phyloP scores from a whole-genome alignment of 2,797 vertebrate genomes.

The Chelon auratus region DNA sequence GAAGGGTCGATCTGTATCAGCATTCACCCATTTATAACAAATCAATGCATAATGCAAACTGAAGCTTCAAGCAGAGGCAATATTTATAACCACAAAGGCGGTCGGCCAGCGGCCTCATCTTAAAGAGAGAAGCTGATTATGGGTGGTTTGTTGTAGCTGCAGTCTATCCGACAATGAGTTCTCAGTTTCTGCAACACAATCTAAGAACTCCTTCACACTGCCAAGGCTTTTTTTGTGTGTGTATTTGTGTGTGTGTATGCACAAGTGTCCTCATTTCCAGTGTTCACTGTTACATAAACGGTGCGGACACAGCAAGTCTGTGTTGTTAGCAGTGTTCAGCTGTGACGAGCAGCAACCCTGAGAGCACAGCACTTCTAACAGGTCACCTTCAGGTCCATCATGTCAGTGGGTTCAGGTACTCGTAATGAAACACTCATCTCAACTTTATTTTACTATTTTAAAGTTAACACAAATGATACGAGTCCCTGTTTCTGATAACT shows the following conservation, averaged over 20 bases:
- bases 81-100: slow-evolving; percentile 22
- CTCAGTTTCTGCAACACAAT: slow-evolving; percentile 22
- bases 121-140: neutral
- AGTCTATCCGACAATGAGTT: neutral
- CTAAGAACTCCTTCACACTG: slow-evolving; percentile 33
- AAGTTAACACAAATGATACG: neutral
- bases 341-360: slow-evolving; percentile 14
- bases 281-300: slow-evolving; percentile 47
- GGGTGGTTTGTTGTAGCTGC: neutral
- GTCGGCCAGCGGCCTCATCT: neutral
- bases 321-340: neutral
- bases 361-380: neutral
- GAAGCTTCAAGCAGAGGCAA: slow-evolving; percentile 16
- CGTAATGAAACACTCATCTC: too few relatives aligned
- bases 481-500: neutral
- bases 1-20: slow-evolving; percentile 14
- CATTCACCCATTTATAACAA: slow-evolving; percentile 21
- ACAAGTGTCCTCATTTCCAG: neutral
- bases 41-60: slow-evolving; percentile 46
- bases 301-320: slow-evolving; percentile 17
- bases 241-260: slow-evolving; percentile 22
- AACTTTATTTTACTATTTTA: neutral
- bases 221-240: slow-evolving; percentile 26
- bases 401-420: neutral
- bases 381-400: slow-evolving; percentile 6